These are phyloP conservation scores for Eupithecia tripunctaria DNA, from an alignment of 2,888 invertebrate genomes.

Conservation along the genomic window DNA sequence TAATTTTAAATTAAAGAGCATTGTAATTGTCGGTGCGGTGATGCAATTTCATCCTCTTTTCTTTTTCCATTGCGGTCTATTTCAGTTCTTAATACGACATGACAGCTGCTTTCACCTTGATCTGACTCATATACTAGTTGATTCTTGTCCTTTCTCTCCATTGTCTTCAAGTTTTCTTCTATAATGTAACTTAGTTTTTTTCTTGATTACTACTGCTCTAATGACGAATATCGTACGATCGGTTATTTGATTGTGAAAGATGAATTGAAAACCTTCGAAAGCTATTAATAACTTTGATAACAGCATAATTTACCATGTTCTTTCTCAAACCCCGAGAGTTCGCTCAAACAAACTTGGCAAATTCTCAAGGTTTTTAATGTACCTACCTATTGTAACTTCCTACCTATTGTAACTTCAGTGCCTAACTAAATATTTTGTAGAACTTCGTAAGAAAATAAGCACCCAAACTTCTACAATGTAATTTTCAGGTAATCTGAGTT, in stretches of 20 bases:
- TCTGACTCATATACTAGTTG: no score
- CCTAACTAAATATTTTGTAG: conserved; percentile 24
- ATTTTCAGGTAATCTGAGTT: conserved; percentile 35
- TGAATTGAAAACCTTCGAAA: background rate
- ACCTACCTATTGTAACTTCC: conserved; percentile 13
- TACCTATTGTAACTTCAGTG: conserved; percentile 16
- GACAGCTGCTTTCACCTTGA: no score
- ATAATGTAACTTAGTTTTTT: no score
- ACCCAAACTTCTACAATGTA: conserved; percentile 27
- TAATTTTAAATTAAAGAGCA: no score
- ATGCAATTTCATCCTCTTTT: no score
- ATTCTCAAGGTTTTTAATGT: conserved; percentile 10
- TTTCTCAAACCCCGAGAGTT: background rate
- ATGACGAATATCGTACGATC: background rate
- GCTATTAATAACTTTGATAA: background rate
- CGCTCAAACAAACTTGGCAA: background rate
- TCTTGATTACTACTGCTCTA: background rate
- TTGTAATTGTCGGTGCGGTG: no score
- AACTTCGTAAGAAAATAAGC: conserved; percentile 8
- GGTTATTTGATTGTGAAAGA: background rate
- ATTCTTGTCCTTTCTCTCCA: no score
- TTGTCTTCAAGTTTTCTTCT: no score
- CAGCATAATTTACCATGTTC: background rate
- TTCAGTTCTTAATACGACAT: no score
- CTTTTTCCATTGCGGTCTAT: no score